Evolutionary conservation across 2,113 vertebrate genomes (phyloP).

Genomic region (Melanocharis versteri): DNA sequence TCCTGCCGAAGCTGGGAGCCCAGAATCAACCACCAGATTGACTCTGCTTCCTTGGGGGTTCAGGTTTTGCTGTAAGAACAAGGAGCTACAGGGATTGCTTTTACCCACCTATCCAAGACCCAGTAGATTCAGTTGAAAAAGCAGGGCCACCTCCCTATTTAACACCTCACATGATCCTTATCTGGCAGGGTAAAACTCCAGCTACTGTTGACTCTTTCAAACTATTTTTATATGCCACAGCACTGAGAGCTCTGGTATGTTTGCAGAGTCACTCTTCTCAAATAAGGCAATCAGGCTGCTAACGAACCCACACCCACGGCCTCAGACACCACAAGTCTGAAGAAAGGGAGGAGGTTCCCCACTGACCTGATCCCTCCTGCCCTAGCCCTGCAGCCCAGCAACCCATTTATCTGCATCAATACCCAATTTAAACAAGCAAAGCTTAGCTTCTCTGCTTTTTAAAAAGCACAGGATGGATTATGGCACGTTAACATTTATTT

Average conservation of each 20-base stretch:
- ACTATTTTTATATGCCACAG: slow-evolving; percentile 30
- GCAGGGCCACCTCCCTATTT: not conserved
- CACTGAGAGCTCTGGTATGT: slow-evolving; percentile 22
- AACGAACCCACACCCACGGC: accelerated
- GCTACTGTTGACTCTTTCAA: slow-evolving; percentile 23
- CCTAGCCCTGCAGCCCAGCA: not conserved
- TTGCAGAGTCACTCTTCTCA: slow-evolving; percentile 35
- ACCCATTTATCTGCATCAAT: not conserved
- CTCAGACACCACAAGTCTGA: not conserved
- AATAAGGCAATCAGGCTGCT: slow-evolving; percentile 33
- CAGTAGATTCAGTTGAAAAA: not conserved
- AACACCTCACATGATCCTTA: not conserved
- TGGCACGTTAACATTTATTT: not conserved
- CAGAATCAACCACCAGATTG: not conserved
- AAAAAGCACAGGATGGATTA: not conserved
- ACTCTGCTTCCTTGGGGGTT: not conserved
- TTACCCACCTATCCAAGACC: not conserved
- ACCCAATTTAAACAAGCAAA: not conserved
- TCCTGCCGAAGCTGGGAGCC: not conserved
- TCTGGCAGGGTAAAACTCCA: not conserved
- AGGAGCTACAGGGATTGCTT: not conserved
- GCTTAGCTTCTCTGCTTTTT: not conserved
- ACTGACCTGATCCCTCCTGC: not conserved
- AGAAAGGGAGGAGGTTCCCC: not conserved
- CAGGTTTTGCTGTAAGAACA: not conserved